These are phyloP conservation scores for Drosophila oshimai DNA, from an alignment of 1,140 invertebrate species.

Conservation along the genomic window DNA sequence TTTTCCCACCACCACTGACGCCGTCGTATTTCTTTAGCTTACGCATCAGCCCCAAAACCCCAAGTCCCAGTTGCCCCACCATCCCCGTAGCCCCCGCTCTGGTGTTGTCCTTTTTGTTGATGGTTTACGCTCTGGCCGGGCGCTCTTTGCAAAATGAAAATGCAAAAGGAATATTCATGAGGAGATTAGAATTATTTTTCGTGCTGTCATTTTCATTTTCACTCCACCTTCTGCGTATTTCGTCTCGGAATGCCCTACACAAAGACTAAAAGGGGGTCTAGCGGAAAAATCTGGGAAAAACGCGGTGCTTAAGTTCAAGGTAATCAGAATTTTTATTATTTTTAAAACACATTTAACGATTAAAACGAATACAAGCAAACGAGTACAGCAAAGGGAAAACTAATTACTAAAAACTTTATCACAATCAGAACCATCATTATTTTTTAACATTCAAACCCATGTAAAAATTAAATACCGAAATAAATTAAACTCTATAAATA, in stretches of 20 bases:
- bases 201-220: slow-evolving; percentile 79
- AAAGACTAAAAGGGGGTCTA: neutral
- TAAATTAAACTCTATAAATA: too few species aligned
- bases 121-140: slow-evolving; percentile 49
- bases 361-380: too few species aligned
- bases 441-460: too few species aligned
- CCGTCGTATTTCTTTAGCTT: slow-evolving; percentile 70
- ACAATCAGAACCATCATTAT: too few species aligned
- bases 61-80: neutral
- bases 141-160: slow-evolving; percentile 77
- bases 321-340: too few species aligned
- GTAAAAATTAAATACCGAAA: too few species aligned
- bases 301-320: neutral
- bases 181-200: slow-evolving; percentile 82
- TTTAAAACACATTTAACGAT: too few species aligned
- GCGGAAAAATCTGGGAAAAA: neutral
- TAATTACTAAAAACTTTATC: too few species aligned
- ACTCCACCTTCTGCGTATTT: slow-evolving; percentile 49
- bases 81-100: neutral
- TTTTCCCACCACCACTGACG: slow-evolving; percentile 35
- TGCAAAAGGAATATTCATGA: slow-evolving; percentile 82
- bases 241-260: slow-evolving; percentile 41
- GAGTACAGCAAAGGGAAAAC: too few species aligned
- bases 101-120: slow-evolving; percentile 50
- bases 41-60: slow-evolving; percentile 29